phyloP scores from a whole-genome alignment of 2,113 vertebrate species.

The Ceyx margarethae region DNA sequence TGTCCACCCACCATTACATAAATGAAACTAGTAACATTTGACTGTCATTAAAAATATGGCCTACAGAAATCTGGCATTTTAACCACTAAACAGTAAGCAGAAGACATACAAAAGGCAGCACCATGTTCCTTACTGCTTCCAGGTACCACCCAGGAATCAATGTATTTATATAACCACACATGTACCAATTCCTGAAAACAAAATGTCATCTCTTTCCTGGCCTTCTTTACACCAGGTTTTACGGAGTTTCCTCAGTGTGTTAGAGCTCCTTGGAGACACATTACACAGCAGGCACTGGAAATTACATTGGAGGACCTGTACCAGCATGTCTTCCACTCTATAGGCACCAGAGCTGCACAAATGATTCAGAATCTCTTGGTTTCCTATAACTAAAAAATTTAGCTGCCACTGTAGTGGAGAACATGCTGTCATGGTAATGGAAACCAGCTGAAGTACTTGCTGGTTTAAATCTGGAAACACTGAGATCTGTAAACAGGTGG shows the following conservation, averaged over 20 bases:
- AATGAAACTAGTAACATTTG: constrained; percentile 25
- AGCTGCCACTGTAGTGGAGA: neutral
- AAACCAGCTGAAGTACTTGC: neutral
- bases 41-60: constrained; percentile 12
- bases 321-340: neutral
- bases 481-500: neutral
- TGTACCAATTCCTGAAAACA: neutral
- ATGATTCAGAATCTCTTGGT: neutral
- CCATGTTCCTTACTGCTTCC: neutral
- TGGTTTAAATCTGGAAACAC: neutral
- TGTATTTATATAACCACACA: neutral
- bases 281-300: neutral
- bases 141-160: neutral
- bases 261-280: neutral
- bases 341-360: neutral
- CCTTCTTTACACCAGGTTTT: neutral
- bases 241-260: neutral
- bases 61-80: neutral
- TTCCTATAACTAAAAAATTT: neutral
- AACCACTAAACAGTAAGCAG: neutral
- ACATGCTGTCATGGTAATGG: neutral
- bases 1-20: constrained; percentile 31
- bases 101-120: neutral
- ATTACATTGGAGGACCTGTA: neutral
- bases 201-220: neutral